Evolutionary conservation across 2,888 invertebrate genomes (phyloP), one percentile per base, ranked within the genome.

Genomic region (Pilophorus perplexus): DNA sequence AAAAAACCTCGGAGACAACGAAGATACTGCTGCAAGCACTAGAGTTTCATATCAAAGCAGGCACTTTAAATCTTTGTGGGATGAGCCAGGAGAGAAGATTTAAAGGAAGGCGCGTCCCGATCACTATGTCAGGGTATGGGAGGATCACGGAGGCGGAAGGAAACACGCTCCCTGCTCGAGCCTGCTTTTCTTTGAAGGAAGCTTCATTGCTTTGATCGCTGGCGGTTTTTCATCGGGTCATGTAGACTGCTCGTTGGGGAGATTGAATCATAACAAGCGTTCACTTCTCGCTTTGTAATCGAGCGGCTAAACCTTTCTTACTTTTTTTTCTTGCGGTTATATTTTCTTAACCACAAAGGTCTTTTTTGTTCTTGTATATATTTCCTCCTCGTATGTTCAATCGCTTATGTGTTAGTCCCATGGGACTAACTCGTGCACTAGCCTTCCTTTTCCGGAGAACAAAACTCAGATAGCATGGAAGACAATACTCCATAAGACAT

Each of bases 111-210:
- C 25, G 22, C 25, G 14, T 22, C 46, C 25, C 33, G 33, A 33
- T 33, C 33, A 12, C 33, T 6, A 33, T 33, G 33, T 33, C n/a
- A n/a, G n/a, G n/a, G n/a, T n/a, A n/a, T 33, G 33, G 33, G 12
- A 12, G 52, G 52, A 18, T 52, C 52, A 52, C 52, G 52, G 33
- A 28, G 52, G 52, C 52, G 52, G 52, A 52, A 52, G 52, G 28
- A 52, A 28, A 52, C 52, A 52, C 28, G 52, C 52, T 52, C 10
- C 28, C 52, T 16, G 6, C 28, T 28, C 18, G 14, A 18, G 1
- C 18, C 16, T 2, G n/a, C 14, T 28, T 16, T 20, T 20, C 50
- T 50, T 50, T 52, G 52, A 28, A 48, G 48, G 22, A 2, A 52
- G 52, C 52, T 28, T 27, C 52, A n/a, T 28, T 18, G 52, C 52